phyloP scores from a whole-genome alignment of 2,888 invertebrate genomes.

The Tinea semifulvella region DNA sequence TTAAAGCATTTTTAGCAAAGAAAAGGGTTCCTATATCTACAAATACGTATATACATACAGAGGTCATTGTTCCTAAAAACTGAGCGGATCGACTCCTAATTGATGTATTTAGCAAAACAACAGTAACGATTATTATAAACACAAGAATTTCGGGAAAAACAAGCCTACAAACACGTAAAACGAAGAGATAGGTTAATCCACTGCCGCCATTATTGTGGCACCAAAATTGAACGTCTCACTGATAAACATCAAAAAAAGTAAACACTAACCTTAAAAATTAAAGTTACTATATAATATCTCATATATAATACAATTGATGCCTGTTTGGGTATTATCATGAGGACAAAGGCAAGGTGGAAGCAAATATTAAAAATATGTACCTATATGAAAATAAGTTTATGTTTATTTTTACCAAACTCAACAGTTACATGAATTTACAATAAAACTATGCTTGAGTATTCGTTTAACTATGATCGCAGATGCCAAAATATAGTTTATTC shows the following conservation, averaged over 20 bases:
- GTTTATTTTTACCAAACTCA: conserved; percentile 34
- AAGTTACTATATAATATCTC: conserved; percentile 19
- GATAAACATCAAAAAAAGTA: conserved; percentile 60
- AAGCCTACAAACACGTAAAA: conserved; percentile 23
- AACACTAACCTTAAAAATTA: conserved; percentile 45
- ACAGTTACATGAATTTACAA: conserved; percentile 1
- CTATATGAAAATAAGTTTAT: conserved; percentile 50
- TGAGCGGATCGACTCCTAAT: conserved; percentile 40
- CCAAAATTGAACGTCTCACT: conserved; percentile 57
- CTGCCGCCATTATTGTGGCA: conserved; percentile 66
- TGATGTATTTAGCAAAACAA: background rate
- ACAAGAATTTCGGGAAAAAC: conserved; percentile 28
- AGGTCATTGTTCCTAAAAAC: conserved; percentile 59
- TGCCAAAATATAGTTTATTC: background rate
- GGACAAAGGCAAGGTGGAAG: conserved; percentile 25
- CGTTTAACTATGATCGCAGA: background rate
- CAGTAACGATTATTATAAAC: background rate
- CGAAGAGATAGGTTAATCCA: conserved; percentile 59
- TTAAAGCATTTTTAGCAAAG: background rate
- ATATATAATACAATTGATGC: conserved; percentile 24
- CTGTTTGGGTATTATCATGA: conserved; percentile 53
- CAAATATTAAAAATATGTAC: conserved; percentile 30
- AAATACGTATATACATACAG: conserved; percentile 48
- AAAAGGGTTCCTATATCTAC: conserved; percentile 27
- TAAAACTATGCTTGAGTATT: background rate